Conservation (phyloP, 35 echinoderm and acorn worm species). For the Patiria miniata region DNA sequence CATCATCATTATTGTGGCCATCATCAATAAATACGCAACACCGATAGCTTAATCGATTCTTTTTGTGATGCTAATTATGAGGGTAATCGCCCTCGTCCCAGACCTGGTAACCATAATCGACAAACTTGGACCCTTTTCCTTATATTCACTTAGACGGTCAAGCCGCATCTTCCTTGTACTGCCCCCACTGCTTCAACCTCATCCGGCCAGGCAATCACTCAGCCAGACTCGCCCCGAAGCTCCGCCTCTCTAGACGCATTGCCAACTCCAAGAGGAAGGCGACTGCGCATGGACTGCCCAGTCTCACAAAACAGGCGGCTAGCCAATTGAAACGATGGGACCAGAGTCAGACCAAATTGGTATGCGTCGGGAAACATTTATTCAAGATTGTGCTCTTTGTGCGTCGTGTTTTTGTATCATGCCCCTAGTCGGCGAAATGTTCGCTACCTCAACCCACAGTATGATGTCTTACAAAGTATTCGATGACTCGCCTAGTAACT, state of each 20-base stretch:
- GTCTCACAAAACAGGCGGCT: not conserved
- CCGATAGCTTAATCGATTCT: too few relatives aligned
- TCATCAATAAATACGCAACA: too few relatives aligned
- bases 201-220: not conserved
- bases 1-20: too few relatives aligned
- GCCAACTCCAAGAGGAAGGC: not conserved
- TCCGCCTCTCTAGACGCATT: not conserved
- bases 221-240: not conserved
- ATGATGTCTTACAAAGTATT: too few relatives aligned
- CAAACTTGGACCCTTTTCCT: too few relatives aligned
- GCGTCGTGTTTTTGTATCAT: too few relatives aligned
- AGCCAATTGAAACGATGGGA: not conserved
- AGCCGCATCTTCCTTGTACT: not conserved
- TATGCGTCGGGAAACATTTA: not conserved
- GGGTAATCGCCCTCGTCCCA: too few relatives aligned
- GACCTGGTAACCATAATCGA: too few relatives aligned
- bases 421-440: too few relatives aligned
- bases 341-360: not conserved
- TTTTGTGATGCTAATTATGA: too few relatives aligned
- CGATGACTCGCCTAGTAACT: too few relatives aligned
- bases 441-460: too few relatives aligned
- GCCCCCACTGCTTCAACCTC: constrained; percentile 1
- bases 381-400: not conserved
- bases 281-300: not conserved
- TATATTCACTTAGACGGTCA: not conserved